phyloP scores from a whole-genome alignment of 2,113 vertebrate species.

The Dipodomys stephensi region DNA sequence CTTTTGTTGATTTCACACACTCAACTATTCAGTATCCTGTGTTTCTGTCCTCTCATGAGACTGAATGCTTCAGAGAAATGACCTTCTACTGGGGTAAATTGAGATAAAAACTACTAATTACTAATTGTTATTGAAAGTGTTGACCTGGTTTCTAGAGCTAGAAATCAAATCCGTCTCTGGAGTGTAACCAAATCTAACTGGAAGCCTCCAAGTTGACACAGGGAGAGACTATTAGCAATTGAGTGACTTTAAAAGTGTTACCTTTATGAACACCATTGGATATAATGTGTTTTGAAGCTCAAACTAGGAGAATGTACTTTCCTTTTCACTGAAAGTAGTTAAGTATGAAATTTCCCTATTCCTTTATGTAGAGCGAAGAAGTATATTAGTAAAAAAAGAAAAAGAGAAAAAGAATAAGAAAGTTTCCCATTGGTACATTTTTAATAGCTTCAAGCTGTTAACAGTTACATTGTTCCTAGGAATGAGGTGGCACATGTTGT shows the following conservation, averaged over 20 bases:
- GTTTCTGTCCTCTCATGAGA: conserved; percentile 65
- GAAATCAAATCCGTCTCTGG: conserved; percentile 85
- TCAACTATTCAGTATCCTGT: conserved; percentile 52
- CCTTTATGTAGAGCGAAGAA: conserved; percentile 83
- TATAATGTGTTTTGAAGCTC: conserved; percentile 82
- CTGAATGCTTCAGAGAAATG: conserved; percentile 79
- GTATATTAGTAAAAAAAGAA: conserved; percentile 75
- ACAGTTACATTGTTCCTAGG: conserved; percentile 84
- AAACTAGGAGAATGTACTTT: conserved; percentile 78
- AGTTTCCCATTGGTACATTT: conserved; percentile 79
- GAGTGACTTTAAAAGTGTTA: conserved; percentile 83
- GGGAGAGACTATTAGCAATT: conserved; percentile 78
- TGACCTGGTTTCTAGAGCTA: conserved; percentile 83
- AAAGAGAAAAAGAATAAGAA: conserved; percentile 76
- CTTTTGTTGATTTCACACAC: conserved; percentile 63
- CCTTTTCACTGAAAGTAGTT: conserved; percentile 79
- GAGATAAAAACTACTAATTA: conserved; percentile 85
- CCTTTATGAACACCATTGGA: conserved; percentile 78
- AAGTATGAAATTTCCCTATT: conserved; percentile 81
- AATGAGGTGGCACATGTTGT: conserved; percentile 83
- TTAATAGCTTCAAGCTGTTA: conserved; percentile 88
- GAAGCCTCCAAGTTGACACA: conserved; percentile 75
- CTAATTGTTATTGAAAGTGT: conserved; percentile 87
- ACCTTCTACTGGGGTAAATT: conserved; percentile 81
- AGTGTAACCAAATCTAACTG: conserved; percentile 83